Percentiles rank a stretch among this genome's conserved stretches.
phyloP scores from a whole-genome alignment of 2,797 vertebrate species.

The Acanthiza pusilla region DNA sequence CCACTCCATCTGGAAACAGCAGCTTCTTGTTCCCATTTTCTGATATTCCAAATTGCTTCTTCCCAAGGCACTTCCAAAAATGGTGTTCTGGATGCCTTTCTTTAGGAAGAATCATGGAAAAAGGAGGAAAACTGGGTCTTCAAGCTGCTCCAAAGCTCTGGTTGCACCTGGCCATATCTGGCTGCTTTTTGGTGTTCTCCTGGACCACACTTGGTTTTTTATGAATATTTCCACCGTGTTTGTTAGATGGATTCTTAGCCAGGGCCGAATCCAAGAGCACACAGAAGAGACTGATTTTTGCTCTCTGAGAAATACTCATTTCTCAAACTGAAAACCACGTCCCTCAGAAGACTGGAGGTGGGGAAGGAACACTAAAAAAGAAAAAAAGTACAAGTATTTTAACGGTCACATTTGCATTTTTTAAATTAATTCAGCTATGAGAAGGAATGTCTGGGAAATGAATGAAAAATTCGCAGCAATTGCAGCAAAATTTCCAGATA shows the following conservation, averaged over 20 bases:
- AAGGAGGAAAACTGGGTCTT: background rate
- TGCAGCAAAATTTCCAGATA: background rate
- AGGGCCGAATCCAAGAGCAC: background rate
- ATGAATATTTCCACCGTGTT: fast-evolving
- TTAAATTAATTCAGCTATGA: background rate
- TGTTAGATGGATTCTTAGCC: fast-evolving
- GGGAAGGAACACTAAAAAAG: background rate
- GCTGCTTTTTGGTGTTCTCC: background rate
- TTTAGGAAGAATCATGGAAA: background rate
- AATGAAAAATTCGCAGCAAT: background rate
- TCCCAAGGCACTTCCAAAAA: background rate
- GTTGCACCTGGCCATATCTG: background rate
- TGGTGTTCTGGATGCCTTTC: background rate
- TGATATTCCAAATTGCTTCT: background rate
- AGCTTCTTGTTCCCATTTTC: background rate
- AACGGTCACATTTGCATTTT: background rate
- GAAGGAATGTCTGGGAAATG: background rate
- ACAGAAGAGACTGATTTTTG: background rate
- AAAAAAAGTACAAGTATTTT: background rate
- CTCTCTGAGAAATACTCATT: background rate
- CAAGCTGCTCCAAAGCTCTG: background rate
- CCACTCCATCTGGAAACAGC: fast-evolving
- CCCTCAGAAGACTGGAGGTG: background rate
- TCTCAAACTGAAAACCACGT: background rate
- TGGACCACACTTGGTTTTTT: background rate